These are phyloP conservation scores for Hassar affinis DNA, from an alignment of 2,113 vertebrate genomes.

Conservation along the genomic window DNA sequence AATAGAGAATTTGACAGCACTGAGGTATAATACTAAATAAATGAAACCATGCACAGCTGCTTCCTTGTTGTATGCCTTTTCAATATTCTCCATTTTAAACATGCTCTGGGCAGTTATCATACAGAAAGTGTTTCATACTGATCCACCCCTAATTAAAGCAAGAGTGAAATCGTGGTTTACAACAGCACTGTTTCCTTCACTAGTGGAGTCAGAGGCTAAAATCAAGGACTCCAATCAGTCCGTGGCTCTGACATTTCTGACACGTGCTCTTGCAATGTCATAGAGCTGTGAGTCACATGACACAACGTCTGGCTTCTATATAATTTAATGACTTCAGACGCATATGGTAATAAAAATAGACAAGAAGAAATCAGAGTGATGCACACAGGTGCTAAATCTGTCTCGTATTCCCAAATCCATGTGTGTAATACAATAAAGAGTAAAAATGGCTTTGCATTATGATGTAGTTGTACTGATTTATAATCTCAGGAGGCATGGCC, in stretches of 20 bases:
- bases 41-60: not conserved
- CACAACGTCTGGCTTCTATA: slow-evolving; percentile 14
- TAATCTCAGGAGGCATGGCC: not conserved
- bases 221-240: not conserved
- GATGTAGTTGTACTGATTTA: no score
- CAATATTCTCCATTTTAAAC: not conserved
- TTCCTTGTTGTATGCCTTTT: not conserved
- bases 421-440: not conserved
- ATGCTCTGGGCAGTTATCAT: not conserved
- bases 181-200: not conserved
- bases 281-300: slow-evolving; percentile 12
- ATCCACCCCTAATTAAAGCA: not conserved
- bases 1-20: not conserved
- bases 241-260: slow-evolving; percentile 9
- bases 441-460: no score
- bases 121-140: not conserved
- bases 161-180: not conserved
- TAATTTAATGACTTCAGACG: slow-evolving; percentile 12
- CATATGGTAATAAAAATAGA: slow-evolving; percentile 34
- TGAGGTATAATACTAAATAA: not conserved
- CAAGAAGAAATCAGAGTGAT: not conserved
- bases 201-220: not conserved
- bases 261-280: slow-evolving; percentile 20
- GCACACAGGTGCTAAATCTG: not conserved
- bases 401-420: not conserved